Evolutionary conservation across 2,888 invertebrate genomes (phyloP).

Genomic region (Temnothorax unifasciatus): DNA sequence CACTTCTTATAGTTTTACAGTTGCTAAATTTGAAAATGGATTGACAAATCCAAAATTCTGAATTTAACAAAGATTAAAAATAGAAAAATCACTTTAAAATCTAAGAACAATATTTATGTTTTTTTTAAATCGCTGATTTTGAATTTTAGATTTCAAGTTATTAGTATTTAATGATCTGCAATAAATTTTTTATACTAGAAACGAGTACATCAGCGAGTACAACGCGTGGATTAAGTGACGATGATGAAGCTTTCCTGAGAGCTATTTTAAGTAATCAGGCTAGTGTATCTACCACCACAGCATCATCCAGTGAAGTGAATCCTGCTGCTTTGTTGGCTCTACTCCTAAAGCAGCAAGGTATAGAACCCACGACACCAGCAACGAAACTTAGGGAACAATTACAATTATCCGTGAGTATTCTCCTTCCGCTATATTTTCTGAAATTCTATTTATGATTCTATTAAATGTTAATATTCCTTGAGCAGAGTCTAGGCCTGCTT

Average conservation of each 20-base stretch:
- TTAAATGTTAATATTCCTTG: background rate
- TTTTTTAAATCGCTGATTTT: background rate
- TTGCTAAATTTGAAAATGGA: background rate
- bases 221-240: conserved; percentile 31
- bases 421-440: background rate
- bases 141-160: background rate
- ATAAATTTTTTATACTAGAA: conserved; percentile 33
- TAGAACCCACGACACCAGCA: conserved; percentile 90
- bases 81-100: background rate
- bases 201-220: conserved; percentile 33
- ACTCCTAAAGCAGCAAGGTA: conserved; percentile 90
- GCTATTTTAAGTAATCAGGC: conserved; percentile 78
- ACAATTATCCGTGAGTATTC: conserved; percentile 87
- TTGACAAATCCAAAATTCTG: background rate
- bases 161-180: background rate
- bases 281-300: conserved; percentile 76
- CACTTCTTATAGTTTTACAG: background rate
- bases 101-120: background rate
- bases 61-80: background rate
- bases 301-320: conserved; percentile 88
- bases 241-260: conserved; percentile 81
- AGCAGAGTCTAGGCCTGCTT: background rate
- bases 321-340: conserved; percentile 91
- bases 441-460: conserved; percentile 1
- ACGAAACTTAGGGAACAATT: conserved; percentile 89